Conservation (phyloP, 2,113 vertebrate genomes). For the Podilymbus podiceps region DNA sequence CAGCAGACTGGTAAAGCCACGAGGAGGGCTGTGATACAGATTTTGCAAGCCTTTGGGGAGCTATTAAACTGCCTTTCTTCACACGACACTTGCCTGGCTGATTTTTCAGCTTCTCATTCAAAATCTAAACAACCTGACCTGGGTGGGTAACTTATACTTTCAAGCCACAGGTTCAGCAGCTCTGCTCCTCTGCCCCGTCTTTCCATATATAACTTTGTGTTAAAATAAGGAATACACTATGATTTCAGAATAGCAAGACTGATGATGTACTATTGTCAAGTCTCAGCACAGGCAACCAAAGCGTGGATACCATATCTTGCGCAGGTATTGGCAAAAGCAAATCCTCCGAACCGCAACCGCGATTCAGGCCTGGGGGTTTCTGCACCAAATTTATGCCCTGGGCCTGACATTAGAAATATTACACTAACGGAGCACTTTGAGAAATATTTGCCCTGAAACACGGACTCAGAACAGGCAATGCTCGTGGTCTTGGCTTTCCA, state of each 20-base stretch:
- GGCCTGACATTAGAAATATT: background rate
- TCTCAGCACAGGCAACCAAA: background rate
- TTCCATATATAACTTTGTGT: fast-evolving
- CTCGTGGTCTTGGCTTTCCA: background rate
- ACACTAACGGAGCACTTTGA: background rate
- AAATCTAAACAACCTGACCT: background rate
- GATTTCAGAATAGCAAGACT: background rate
- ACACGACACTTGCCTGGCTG: fast-evolving
- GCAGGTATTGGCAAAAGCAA: background rate
- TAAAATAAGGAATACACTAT: fast-evolving
- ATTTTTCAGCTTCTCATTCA: background rate
- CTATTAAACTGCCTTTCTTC: background rate
- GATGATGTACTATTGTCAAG: fast-evolving
- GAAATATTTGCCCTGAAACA: background rate
- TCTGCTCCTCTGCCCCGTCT: background rate
- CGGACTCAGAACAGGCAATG: background rate
- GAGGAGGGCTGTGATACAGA: background rate
- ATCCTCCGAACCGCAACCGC: background rate
- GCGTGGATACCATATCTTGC: fast-evolving
- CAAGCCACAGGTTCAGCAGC: background rate
- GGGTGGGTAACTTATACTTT: background rate
- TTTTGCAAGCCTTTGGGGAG: background rate
- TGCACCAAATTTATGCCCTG: background rate
- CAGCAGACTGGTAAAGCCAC: background rate
- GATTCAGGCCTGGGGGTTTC: background rate